phyloP scores from a whole-genome alignment of 1,140 invertebrate species.

The Drosophila sturtevanti region DNA sequence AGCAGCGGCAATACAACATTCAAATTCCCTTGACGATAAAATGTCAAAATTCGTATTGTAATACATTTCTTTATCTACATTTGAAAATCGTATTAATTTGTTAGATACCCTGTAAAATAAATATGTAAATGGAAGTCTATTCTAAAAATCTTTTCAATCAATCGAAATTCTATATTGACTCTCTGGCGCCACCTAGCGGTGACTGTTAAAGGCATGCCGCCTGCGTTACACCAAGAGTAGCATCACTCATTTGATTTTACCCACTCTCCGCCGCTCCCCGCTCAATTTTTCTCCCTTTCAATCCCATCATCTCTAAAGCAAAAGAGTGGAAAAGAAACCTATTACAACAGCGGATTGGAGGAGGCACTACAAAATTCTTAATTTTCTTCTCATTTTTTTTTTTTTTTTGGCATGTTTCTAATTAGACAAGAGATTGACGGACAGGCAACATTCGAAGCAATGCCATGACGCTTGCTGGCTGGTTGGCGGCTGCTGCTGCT shows the following conservation, averaged over 20 bases:
- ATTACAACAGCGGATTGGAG: constrained; percentile 18
- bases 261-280: no score
- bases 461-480: constrained; percentile 14
- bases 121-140: no score
- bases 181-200: no score
- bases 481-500: constrained; percentile 1
- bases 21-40: neutral
- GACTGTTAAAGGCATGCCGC: no score
- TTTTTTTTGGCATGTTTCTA: constrained; percentile 52
- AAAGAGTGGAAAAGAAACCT: constrained; percentile 4
- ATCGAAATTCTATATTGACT: no score
- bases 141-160: no score
- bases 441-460: constrained; percentile 44
- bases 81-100: no score
- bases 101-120: no score
- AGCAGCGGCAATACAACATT: neutral
- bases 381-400: constrained; percentile 4
- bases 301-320: no score
- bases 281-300: no score
- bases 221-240: no score
- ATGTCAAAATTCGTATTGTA: neutral
- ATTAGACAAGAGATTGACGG: constrained; percentile 66
- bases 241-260: no score
- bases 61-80: neutral
- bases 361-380: constrained; percentile 5